phyloP scores from a whole-genome alignment of 2,113 vertebrate genomes.

The Aspiorhynchus laticeps region DNA sequence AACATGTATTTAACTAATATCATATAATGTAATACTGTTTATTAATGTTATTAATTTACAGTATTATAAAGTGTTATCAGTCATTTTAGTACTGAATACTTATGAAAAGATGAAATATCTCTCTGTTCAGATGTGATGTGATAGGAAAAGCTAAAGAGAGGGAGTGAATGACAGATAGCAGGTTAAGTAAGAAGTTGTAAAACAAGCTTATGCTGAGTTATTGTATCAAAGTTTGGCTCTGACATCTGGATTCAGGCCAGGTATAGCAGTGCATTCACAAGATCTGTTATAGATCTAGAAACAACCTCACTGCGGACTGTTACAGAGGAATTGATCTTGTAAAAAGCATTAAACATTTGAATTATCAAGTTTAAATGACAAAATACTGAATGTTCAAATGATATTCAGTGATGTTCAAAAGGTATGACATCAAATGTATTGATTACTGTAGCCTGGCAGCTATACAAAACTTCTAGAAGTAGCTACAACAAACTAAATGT shows the following conservation, averaged over 20 bases:
- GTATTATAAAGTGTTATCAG: too few species aligned
- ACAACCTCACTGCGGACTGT: not conserved
- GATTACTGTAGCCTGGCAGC: not conserved
- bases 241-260: not conserved
- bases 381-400: not conserved
- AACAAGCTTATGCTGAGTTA: slow-evolving; percentile 21
- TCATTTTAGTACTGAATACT: too few species aligned
- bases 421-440: not conserved
- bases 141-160: not conserved
- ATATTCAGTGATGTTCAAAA: not conserved
- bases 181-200: slow-evolving; percentile 24
- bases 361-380: not conserved
- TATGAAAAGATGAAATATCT: not conserved
- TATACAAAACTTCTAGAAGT: not conserved
- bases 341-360: not conserved
- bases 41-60: too few species aligned
- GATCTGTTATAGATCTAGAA: slow-evolving; percentile 1
- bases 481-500: not conserved
- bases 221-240: not conserved
- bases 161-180: not conserved
- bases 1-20: not conserved
- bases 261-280: not conserved
- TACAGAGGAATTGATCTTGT: not conserved
- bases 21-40: not conserved
- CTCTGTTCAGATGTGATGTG: not conserved